Percentiles rank a stretch among this genome's conserved stretches.
Conservation (phyloP, 2,888 invertebrate species). For the Hartigia nigra region DNA sequence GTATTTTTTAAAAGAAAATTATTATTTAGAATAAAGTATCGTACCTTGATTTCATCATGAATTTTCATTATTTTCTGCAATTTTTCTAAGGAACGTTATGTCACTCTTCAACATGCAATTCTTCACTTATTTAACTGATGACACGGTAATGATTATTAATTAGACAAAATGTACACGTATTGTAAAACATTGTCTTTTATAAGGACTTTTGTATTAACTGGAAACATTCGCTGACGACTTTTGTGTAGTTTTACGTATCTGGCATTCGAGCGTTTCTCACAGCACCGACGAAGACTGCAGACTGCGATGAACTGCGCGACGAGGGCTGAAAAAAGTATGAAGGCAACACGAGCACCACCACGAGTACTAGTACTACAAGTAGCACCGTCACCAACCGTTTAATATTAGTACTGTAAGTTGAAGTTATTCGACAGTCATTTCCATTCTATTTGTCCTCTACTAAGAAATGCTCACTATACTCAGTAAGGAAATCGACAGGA, state of each 20-base stretch:
- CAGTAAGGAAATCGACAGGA: not conserved
- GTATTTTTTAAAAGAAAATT: not conserved
- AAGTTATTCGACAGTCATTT: not conserved
- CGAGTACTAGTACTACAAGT: constrained; percentile 12
- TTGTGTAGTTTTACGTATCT: not conserved
- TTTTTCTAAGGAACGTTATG: not conserved
- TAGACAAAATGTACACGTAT: not conserved
- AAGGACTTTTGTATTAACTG: not conserved
- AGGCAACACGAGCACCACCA: constrained; percentile 23
- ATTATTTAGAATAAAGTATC: not conserved
- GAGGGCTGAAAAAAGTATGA: constrained; percentile 54
- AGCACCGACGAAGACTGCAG: constrained; percentile 52
- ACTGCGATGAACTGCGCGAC: constrained; percentile 53
- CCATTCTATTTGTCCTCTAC: not conserved
- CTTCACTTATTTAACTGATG: not conserved
- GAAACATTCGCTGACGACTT: not conserved
- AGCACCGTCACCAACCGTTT: not conserved
- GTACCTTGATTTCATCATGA: not conserved
- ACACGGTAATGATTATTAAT: not conserved
- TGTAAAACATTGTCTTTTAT: not conserved
- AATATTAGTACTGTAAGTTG: constrained; percentile 6
- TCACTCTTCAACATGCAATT: not conserved
- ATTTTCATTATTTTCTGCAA: not conserved
- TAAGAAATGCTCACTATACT: not conserved
- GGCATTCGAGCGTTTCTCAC: constrained; percentile 13